These are phyloP conservation scores for Lamproptera curius DNA, from an alignment of 2,888 invertebrate species.

Conservation along the genomic window DNA sequence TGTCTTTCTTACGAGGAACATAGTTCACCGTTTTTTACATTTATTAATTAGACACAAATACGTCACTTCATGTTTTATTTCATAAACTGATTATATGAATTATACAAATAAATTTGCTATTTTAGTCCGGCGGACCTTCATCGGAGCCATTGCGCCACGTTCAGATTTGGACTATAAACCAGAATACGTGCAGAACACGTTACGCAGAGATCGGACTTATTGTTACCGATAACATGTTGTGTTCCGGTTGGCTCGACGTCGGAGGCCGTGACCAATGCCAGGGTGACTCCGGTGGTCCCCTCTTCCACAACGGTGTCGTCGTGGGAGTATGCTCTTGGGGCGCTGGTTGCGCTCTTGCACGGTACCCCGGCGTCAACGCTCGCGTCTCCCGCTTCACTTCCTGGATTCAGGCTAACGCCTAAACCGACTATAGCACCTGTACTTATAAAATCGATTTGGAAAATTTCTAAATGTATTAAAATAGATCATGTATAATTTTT, in stretches of 20 bases:
- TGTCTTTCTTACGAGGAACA: no score
- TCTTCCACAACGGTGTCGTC: conserved; percentile 40
- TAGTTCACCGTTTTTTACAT: no score
- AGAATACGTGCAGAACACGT: conserved; percentile 33
- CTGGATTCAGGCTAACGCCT: conserved; percentile 30
- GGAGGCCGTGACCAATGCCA: conserved; percentile 38
- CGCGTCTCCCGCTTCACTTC: conserved; percentile 24
- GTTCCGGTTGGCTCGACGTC: conserved; percentile 41
- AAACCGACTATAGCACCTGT: no score
- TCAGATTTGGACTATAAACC: conserved; percentile 42
- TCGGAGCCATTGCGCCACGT: conserved; percentile 45
- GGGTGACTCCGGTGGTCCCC: conserved; percentile 50
- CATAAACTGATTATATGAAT: no score
- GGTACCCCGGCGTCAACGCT: conserved; percentile 27
- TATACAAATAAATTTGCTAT: no score
- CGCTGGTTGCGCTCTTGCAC: background rate
- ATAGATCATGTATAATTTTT: no score
- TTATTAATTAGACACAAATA: no score
- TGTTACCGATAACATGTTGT: conserved; percentile 48
- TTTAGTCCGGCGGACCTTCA: conserved; percentile 22
- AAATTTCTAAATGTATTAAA: no score
- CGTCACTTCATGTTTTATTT: no score
- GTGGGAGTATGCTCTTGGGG: conserved; percentile 51
- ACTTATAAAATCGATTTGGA: no score
- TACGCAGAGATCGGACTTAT: conserved; percentile 28